Evolutionary conservation across 2,888 invertebrate species (phyloP).

Genomic region (Tipula unca): DNA sequence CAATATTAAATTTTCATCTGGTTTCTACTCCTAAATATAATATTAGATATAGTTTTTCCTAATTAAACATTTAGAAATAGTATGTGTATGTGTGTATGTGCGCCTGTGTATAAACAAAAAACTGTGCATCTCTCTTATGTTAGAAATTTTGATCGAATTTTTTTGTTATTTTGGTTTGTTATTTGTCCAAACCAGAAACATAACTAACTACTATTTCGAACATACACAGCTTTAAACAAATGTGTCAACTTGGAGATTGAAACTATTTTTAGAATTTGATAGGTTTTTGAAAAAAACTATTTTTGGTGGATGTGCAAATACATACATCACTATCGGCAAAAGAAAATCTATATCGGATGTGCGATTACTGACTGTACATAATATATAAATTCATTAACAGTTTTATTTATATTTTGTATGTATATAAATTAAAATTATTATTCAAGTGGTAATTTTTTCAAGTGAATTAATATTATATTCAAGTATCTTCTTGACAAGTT

Average conservation of each 20-base stretch:
- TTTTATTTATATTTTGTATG: neutral
- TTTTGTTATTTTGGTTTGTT: neutral
- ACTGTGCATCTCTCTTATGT: neutral
- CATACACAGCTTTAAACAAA: neutral
- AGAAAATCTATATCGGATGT: neutral
- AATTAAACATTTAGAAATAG: neutral
- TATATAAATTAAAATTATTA: neutral
- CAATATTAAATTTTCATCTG: neutral
- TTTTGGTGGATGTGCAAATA: no score
- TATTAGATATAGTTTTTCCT: neutral
- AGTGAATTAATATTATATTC: neutral
- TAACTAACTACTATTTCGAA: neutral
- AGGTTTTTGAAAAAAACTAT: neutral
- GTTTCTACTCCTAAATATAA: neutral
- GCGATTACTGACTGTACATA: neutral
- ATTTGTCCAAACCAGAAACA: neutral
- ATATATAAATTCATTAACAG: neutral
- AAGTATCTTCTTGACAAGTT: slow-evolving; percentile 4
- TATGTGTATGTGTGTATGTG: neutral
- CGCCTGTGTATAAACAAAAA: neutral
- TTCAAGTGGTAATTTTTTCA: slow-evolving; percentile 8
- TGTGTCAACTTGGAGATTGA: neutral
- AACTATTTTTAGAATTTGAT: neutral
- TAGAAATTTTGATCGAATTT: no score
- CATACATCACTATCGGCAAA: no score